Base-by-base conservation (phyloP, 92 coral and sea anemone genomes). In the Metridium senile region DNA sequence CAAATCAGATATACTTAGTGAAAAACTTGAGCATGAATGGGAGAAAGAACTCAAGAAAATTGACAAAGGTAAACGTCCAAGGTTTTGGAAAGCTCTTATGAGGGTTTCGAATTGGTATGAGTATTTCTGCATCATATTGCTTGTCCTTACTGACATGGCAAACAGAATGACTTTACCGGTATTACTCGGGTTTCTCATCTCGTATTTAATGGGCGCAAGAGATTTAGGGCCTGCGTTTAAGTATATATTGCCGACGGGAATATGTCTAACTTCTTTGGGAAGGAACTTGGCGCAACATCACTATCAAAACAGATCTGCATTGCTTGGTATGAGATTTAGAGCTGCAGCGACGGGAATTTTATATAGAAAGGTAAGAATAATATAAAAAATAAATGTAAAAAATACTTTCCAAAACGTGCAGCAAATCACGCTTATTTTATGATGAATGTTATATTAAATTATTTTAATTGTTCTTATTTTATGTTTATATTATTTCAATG, bases 81-180 rank as follows among this genome's bases (percentile, higher is more conserved):
- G 93, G 28, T 92, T 92, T 70, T 92, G 97, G 97, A 92, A 92
- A 34, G 97, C 97, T 11, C 61, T 92, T 6, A 89, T 92, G 97
- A 81, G 97, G 25, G 93, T 92, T 8, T 88, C 89, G 10, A 91
- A 90, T 0, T 85, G 92, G 86, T 85, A 82, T 25, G 97, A 92
- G 27, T 92, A 92, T 63, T 54, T 79, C 34, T 74, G 82, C 29
- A 92, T 92, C 13, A 80, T 86, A 22, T 85, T 88, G 21, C 84
- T 92, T 1, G 97, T 92, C 2, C 23, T 92, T 25, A 92, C 93
- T 10, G 97, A 92, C 25, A 92, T 92, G 97, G 97, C 97, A 0
- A 92, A 91, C 28, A 76, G 97, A 70, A 92, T 92, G 97, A 82
- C 97, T 28, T 30, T 92, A 27, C 97, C 97, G 3, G 97, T 92